Evolutionary conservation across 2,113 vertebrate genomes (phyloP).

Genomic region (Leptosomus discolor): DNA sequence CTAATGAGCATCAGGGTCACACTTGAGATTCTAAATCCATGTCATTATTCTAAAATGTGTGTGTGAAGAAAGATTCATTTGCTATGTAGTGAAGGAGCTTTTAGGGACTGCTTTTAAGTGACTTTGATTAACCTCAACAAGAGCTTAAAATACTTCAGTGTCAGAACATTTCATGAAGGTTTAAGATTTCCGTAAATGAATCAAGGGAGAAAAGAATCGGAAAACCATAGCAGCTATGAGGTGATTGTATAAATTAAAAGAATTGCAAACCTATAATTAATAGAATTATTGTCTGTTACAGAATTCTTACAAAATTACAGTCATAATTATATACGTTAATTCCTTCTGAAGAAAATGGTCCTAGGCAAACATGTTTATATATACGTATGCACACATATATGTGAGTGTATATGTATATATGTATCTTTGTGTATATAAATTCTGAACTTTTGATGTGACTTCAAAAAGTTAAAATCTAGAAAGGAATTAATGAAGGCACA

Average conservation of each 20-base stretch:
- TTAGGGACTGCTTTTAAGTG: constrained; percentile 34
- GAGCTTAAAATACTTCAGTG: constrained; percentile 4
- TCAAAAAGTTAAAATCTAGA: constrained; percentile 67
- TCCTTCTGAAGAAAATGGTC: constrained; percentile 62
- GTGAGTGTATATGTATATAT: background rate
- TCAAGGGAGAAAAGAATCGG: background rate
- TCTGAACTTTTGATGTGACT: constrained; percentile 78
- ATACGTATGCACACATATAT: background rate
- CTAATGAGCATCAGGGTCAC: constrained; percentile 14
- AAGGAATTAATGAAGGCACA: constrained; percentile 73
- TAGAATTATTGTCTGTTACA: background rate
- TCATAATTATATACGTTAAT: background rate
- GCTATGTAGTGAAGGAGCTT: background rate
- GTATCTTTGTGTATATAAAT: constrained; percentile 1
- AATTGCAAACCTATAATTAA: constrained; percentile 45
- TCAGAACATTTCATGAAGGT: background rate
- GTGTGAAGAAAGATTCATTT: constrained; percentile 33
- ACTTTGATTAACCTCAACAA: constrained; percentile 43
- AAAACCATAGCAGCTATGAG: background rate
- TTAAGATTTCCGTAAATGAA: constrained; percentile 30
- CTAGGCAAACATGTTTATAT: constrained; percentile 29
- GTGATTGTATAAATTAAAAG: background rate
- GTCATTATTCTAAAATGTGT: constrained; percentile 18
- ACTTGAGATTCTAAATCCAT: constrained; percentile 12
- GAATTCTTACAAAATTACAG: background rate